A percentile compares a stretch with the other conserved stretches of the same genome.
Conservation (phyloP, 2,888 invertebrate species). For the Cistogaster globosa region DNA sequence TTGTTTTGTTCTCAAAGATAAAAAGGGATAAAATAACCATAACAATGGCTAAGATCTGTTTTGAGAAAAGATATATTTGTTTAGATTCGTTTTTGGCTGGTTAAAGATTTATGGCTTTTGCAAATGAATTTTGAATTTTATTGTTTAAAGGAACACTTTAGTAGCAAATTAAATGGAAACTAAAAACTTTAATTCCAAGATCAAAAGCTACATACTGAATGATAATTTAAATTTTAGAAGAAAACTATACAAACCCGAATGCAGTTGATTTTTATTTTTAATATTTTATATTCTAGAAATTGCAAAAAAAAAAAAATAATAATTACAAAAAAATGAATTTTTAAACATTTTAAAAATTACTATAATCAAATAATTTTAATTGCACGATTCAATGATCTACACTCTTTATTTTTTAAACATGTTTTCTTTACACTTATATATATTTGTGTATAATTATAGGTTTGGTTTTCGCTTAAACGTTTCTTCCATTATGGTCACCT, state of each 20-base stretch:
- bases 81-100: slow-evolving; percentile 5
- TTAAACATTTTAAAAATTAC: slow-evolving; percentile 19
- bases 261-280: not conserved
- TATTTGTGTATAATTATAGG: slow-evolving; percentile 58
- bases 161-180: slow-evolving; percentile 33
- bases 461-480: slow-evolving; percentile 47
- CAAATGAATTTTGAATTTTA: slow-evolving; percentile 57
- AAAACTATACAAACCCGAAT: not conserved
- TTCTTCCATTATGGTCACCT: slow-evolving; percentile 57
- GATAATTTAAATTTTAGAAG: not conserved
- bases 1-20: not conserved
- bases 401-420: slow-evolving; percentile 13
- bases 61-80: slow-evolving; percentile 26
- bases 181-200: slow-evolving; percentile 53
- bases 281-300: not conserved
- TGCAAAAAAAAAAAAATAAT: not conserved
- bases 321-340: not conserved
- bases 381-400: slow-evolving; percentile 41
- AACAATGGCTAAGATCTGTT: slow-evolving; percentile 42
- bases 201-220: not conserved
- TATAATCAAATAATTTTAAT: not conserved
- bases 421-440: slow-evolving; percentile 44
- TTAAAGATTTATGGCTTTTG: slow-evolving; percentile 63
- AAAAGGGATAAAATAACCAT: slow-evolving; percentile 24
- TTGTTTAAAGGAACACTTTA: slow-evolving; percentile 46